A percentile compares a stretch with the other conserved stretches of the same genome.
phyloP scores from a whole-genome alignment of 2,888 invertebrate genomes.

The Ephialtes manifestator region DNA sequence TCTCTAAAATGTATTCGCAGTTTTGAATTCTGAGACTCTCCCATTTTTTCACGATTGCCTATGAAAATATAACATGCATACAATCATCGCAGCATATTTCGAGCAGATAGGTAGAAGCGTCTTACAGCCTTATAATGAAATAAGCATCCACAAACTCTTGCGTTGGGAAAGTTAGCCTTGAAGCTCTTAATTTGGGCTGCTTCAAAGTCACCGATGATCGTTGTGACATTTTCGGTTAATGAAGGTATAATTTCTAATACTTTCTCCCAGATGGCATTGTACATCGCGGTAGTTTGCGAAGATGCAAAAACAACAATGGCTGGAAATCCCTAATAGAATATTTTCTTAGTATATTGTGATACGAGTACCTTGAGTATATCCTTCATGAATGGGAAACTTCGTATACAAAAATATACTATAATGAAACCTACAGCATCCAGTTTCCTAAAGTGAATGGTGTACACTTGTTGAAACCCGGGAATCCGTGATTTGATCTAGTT shows the following conservation, averaged over 20 bases:
- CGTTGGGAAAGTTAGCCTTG: too few species aligned
- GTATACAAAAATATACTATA: too few species aligned
- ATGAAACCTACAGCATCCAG: not conserved
- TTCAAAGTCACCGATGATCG: not conserved
- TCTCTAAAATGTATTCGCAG: too few species aligned
- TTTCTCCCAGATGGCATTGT: constrained; percentile 30
- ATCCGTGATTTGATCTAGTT: not conserved
- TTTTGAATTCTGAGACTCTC: too few species aligned
- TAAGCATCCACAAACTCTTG: too few species aligned
- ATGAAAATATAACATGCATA: not conserved
- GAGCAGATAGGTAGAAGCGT: too few species aligned
- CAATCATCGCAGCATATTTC: not conserved
- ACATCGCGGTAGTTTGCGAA: constrained; percentile 34
- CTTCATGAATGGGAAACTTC: too few species aligned
- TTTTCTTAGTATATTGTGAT: constrained; percentile 19
- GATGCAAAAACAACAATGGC: constrained; percentile 35
- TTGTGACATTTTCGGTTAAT: not conserved
- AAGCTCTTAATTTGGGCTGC: too few species aligned
- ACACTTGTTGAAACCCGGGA: not conserved
- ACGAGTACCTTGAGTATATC: not conserved
- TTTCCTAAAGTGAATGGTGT: not conserved
- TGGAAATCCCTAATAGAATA: constrained; percentile 48
- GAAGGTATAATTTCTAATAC: too few species aligned
- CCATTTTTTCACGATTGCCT: too few species aligned
- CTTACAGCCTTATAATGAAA: too few species aligned